Evolutionary conservation across 2,888 invertebrate genomes (phyloP).

Genomic region (Cepaea hortensis): DNA sequence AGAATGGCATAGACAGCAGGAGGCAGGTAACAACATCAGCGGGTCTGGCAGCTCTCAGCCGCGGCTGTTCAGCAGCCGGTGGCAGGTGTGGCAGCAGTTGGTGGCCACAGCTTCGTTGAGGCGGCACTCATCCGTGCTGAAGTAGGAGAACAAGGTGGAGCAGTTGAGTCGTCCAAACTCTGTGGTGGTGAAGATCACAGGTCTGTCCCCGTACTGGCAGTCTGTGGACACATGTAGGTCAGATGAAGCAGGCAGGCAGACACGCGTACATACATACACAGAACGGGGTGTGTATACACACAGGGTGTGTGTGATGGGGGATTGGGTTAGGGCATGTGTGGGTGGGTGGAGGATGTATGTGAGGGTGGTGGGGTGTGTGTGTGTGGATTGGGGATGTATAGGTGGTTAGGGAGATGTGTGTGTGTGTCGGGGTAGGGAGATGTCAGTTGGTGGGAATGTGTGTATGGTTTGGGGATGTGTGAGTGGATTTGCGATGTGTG

Average conservation of each 20-base stretch:
- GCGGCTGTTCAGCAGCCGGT: conserved; percentile 52
- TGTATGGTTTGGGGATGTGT: too few species aligned
- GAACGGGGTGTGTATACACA: too few species aligned
- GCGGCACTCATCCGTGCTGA: conserved; percentile 58
- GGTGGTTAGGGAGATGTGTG: too few species aligned
- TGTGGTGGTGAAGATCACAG: conserved; percentile 61
- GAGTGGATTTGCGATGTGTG: too few species aligned
- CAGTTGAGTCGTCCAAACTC: conserved; percentile 60
- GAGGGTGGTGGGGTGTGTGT: too few species aligned
- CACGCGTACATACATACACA: too few species aligned
- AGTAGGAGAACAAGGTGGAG: conserved; percentile 59
- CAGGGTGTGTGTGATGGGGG: too few species aligned
- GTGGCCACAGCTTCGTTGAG: conserved; percentile 55
- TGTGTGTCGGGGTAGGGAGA: too few species aligned
- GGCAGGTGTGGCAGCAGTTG: conserved; percentile 66
- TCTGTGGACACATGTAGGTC: conserved; percentile 48
- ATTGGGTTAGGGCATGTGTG: too few species aligned
- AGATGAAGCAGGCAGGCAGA: neutral
- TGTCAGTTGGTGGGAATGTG: too few species aligned
- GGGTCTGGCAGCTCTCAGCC: neutral
- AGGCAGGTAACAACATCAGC: neutral
- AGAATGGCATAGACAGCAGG: neutral
- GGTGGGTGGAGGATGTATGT: too few species aligned
- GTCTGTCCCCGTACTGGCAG: conserved; percentile 66
- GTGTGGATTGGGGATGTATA: too few species aligned